These are phyloP conservation scores for Mus spicilegus DNA, from an alignment of 2,113 vertebrate genomes.

Conservation along the genomic window DNA sequence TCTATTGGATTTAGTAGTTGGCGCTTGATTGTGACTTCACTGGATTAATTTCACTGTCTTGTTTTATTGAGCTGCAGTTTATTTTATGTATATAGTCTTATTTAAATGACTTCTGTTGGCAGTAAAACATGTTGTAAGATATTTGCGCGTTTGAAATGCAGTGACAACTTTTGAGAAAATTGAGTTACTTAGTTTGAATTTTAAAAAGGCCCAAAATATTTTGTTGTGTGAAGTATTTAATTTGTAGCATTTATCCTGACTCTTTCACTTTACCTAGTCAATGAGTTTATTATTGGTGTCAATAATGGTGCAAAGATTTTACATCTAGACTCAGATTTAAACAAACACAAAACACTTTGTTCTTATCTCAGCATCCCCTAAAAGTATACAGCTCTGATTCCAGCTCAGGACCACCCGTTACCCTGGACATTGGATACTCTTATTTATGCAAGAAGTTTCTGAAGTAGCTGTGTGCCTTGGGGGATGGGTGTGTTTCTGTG, in stretches of 20 bases:
- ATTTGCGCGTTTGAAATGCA: conserved; percentile 51
- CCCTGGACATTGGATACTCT: conserved; percentile 82
- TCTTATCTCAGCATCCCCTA: conserved; percentile 78
- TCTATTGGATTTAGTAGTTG: conserved; percentile 54
- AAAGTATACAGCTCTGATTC: conserved; percentile 77
- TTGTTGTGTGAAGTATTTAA: conserved; percentile 70
- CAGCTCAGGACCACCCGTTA: conserved; percentile 83
- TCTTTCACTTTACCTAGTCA: conserved; percentile 49
- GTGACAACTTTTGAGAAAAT: conserved; percentile 58
- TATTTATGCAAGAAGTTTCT: conserved; percentile 85
- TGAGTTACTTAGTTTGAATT: conserved; percentile 70
- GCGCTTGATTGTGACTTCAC: conserved; percentile 37
- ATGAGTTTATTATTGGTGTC: background rate
- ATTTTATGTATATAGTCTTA: conserved; percentile 58
- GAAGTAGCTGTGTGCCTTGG: conserved; percentile 77
- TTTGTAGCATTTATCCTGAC: background rate
- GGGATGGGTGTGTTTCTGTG: conserved; percentile 73
- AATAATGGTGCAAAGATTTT: conserved; percentile 30
- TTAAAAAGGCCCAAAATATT: conserved; percentile 54
- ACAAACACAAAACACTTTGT: conserved; percentile 76
- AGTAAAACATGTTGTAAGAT: conserved; percentile 48
- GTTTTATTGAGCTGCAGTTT: conserved; percentile 48
- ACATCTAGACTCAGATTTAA: conserved; percentile 55
- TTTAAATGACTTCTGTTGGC: conserved; percentile 52
- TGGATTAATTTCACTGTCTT: conserved; percentile 63